Conservation (phyloP, 2,888 invertebrate genomes). For the Adineta ricciae region DNA sequence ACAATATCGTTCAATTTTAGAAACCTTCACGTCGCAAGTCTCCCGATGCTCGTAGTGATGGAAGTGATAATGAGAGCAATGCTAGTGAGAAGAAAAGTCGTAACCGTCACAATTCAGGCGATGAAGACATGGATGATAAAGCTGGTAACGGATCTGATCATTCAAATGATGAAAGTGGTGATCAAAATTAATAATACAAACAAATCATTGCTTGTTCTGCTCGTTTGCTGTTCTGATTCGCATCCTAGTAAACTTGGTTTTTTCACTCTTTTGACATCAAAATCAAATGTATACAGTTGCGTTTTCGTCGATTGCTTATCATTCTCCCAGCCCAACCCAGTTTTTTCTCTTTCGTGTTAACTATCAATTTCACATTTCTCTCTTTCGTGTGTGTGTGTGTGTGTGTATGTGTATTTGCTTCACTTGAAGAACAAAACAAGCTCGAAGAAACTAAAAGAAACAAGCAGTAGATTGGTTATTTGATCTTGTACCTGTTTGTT, state of each 20-base stretch:
- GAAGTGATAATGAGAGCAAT: background rate
- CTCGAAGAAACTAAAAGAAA: too few relatives aligned
- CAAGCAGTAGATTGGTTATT: background rate
- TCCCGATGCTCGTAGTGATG: background rate
- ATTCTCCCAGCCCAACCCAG: background rate
- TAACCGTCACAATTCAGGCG: background rate
- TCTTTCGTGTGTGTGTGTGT: too few relatives aligned
- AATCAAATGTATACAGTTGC: background rate
- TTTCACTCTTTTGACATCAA: background rate
- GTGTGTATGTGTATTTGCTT: background rate
- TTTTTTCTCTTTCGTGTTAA: background rate
- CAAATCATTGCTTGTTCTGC: too few relatives aligned
- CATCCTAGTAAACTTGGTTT: background rate
- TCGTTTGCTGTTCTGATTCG: background rate
- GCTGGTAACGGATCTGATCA: background rate
- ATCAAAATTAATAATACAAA: background rate
- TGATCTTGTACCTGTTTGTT: background rate
- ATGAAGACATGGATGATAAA: slow-evolving; percentile 6
- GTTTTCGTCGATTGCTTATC: background rate
- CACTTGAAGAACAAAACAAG: background rate
- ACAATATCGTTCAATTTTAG: background rate
- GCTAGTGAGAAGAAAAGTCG: background rate
- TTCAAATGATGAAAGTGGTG: background rate
- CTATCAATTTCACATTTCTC: background rate
- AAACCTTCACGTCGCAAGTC: background rate